A percentile compares a stretch with the other conserved stretches of the same genome.
These are phyloP conservation scores for Clitarchus hookeri DNA, from an alignment of 2,888 invertebrate species.

Conservation along the genomic window DNA sequence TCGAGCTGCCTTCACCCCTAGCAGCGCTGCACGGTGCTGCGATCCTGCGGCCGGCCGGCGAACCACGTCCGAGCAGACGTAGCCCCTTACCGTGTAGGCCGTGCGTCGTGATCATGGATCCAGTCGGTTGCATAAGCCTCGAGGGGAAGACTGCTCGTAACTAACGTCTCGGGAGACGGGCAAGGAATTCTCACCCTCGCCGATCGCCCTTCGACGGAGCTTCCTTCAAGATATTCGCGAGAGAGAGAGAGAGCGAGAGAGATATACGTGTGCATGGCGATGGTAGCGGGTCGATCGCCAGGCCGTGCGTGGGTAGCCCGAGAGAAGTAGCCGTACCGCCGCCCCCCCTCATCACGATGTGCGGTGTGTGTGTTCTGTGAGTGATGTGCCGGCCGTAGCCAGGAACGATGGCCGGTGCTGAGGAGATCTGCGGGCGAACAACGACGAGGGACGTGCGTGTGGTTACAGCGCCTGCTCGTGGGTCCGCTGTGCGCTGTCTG, in stretches of 20 bases:
- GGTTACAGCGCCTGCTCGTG: neutral
- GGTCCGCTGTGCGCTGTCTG: neutral
- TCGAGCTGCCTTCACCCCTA: neutral
- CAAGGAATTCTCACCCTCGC: neutral
- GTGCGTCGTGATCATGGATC: constrained; percentile 4
- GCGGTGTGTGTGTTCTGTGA: neutral
- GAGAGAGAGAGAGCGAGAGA: neutral
- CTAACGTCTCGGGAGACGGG: neutral
- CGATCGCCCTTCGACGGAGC: neutral
- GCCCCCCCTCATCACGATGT: neutral
- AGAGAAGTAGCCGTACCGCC: neutral
- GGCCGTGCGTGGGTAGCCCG: neutral
- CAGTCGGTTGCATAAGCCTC: constrained; percentile 6
- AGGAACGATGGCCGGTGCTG: neutral
- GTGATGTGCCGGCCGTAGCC: neutral
- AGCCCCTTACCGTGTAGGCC: neutral
- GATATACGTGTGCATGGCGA: neutral
- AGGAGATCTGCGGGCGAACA: neutral
- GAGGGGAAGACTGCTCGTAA: neutral
- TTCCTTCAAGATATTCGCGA: neutral
- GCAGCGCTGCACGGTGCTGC: constrained; percentile 18
- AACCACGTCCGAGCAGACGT: neutral
- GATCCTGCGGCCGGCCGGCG: neutral
- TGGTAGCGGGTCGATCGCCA: neutral
- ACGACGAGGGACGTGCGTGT: neutral